phyloP scores from a whole-genome alignment of 2,113 vertebrate genomes.

The Pseudorasbora parva region DNA sequence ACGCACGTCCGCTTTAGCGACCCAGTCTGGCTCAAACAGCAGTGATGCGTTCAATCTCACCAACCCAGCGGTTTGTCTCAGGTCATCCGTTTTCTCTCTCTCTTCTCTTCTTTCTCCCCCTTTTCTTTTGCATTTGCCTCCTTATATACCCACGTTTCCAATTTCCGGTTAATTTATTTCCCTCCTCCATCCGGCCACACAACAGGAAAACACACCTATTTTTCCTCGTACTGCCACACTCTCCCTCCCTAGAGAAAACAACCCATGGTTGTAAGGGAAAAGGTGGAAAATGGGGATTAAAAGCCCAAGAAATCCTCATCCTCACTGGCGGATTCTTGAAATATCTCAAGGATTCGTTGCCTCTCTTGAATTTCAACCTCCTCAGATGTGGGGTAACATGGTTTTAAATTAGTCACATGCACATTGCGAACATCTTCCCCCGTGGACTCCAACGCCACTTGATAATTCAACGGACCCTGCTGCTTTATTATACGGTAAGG shows the following conservation, averaged over 20 bases:
- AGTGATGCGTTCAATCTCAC: too few relatives aligned
- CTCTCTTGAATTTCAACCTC: not conserved
- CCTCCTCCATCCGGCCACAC: too few relatives aligned
- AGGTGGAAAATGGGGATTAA: not conserved
- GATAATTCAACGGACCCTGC: not conserved
- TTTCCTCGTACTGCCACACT: too few relatives aligned
- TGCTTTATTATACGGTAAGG: not conserved
- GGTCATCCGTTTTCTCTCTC: too few relatives aligned
- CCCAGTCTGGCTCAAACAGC: too few relatives aligned
- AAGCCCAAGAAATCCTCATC: not conserved
- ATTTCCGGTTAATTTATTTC: too few relatives aligned
- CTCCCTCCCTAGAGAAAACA: not conserved
- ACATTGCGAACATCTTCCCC: not conserved
- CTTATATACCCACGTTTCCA: too few relatives aligned
- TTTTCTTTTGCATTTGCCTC: too few relatives aligned
- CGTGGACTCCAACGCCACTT: not conserved
- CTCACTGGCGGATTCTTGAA: not conserved
- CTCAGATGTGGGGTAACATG: not conserved
- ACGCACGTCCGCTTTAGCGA: too few relatives aligned
- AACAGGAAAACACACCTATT: too few relatives aligned
- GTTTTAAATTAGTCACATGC: not conserved
- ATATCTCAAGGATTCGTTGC: not conserved
- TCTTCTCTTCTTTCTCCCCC: too few relatives aligned
- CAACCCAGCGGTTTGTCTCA: too few relatives aligned
- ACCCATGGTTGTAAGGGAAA: not conserved